These are phyloP conservation scores for Trichechus manatus DNA, from an alignment of 2,113 vertebrate species.

Conservation along the genomic window DNA sequence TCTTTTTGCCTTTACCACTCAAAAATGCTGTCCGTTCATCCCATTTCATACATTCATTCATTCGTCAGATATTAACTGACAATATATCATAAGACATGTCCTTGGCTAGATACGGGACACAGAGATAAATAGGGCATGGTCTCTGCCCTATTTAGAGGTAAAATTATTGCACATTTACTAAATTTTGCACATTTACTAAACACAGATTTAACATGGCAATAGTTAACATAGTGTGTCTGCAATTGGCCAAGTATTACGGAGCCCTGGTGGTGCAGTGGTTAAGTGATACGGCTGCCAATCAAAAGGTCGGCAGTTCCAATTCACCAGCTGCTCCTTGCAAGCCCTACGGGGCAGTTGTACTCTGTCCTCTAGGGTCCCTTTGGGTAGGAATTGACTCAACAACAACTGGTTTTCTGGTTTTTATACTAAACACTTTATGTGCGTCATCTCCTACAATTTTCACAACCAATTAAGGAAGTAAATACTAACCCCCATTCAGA, in stretches of 20 bases:
- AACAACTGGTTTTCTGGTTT: too few species aligned
- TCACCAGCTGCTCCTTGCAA: too few species aligned
- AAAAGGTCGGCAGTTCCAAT: too few species aligned
- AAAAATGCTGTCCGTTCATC: neutral
- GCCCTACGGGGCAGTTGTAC: too few species aligned
- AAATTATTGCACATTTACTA: neutral
- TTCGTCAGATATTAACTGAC: conserved; percentile 18
- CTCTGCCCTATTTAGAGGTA: neutral
- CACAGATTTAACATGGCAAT: neutral
- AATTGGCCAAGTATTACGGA: too few species aligned
- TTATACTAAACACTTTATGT: neutral
- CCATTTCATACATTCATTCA: neutral
- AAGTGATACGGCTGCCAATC: too few species aligned
- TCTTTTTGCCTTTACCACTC: neutral
- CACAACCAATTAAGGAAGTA: neutral
- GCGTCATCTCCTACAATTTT: neutral
- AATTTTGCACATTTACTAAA: neutral
- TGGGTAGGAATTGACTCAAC: too few species aligned
- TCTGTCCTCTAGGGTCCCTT: too few species aligned
- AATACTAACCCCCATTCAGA: neutral
- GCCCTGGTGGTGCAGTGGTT: too few species aligned
- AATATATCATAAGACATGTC: neutral
- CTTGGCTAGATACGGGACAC: neutral
- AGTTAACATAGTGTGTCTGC: neutral
- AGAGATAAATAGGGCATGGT: neutral